Percentiles rank a stretch among this genome's conserved stretches.
Evolutionary conservation across 92 coral and sea anemone genomes (phyloP).

Genomic region (Montipora capitata): DNA sequence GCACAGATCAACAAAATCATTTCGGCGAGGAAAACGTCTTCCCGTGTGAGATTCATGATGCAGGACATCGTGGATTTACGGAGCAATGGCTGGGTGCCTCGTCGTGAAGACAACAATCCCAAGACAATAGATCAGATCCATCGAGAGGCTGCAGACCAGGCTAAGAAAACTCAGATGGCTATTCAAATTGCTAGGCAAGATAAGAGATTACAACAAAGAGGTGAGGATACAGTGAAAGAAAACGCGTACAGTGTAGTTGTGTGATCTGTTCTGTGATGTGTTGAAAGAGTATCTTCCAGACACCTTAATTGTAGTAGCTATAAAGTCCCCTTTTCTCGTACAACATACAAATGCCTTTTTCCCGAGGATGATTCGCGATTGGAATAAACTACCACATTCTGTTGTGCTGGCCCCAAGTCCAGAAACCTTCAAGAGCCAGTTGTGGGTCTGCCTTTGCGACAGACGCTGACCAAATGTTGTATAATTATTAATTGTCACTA

Average conservation of each 20-base stretch:
- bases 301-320: not conserved
- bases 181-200: slow-evolving; percentile 71
- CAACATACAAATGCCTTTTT: no score
- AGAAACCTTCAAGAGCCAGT: no score
- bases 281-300: not conserved
- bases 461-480: no score
- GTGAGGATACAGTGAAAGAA: slow-evolving; percentile 9
- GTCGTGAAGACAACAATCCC: slow-evolving; percentile 92
- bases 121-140: slow-evolving; percentile 96
- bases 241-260: not conserved
- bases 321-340: no score
- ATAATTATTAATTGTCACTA: no score
- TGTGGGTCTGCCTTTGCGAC: no score
- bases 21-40: slow-evolving; percentile 76
- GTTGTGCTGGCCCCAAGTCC: no score
- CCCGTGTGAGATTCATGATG: slow-evolving; percentile 90
- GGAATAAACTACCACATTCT: no score
- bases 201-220: slow-evolving; percentile 56
- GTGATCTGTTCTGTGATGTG: no score
- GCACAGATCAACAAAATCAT: slow-evolving; percentile 86
- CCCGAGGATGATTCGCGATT: no score
- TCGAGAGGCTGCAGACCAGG: slow-evolving; percentile 90
- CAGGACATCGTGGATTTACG: slow-evolving; percentile 91
- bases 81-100: slow-evolving; percentile 88
- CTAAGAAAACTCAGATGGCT: slow-evolving; percentile 62